Conservation (phyloP, 2,888 invertebrate genomes). For the Acanthosepion lycidas region DNA sequence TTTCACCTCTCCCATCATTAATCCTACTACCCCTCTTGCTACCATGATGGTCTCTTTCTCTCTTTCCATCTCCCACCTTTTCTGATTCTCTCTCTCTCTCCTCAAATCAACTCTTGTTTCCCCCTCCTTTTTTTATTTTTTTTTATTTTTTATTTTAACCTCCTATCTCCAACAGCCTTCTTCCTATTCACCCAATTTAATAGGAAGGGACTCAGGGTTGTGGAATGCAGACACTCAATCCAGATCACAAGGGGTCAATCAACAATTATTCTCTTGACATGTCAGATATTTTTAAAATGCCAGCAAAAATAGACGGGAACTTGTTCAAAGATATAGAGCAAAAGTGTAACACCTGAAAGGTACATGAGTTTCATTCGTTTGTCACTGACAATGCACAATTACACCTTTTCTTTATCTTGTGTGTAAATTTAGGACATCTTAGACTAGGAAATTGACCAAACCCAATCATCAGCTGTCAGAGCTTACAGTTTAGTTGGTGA, state of each 20-base stretch:
- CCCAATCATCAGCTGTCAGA: no score
- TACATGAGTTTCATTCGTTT: neutral
- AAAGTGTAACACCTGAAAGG: neutral
- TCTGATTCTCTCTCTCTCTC: neutral
- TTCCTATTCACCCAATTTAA: neutral
- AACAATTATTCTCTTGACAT: neutral
- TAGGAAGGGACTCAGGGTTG: neutral
- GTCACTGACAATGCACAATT: neutral
- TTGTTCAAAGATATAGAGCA: neutral
- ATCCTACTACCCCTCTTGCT: neutral
- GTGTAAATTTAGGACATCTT: no score
- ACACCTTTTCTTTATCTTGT: no score
- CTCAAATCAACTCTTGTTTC: neutral
- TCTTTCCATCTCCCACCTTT: neutral
- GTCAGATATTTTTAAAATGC: neutral
- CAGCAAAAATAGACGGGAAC: neutral
- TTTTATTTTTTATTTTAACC: neutral
- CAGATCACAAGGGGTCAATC: neutral
- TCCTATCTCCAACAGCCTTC: neutral
- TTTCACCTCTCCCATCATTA: neutral
- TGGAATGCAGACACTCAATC: conserved; percentile 21
- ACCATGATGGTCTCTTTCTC: no score
- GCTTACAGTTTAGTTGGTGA: no score
- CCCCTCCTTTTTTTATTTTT: neutral
- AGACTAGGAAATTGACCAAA: no score